phyloP scores from a whole-genome alignment of 2,797 vertebrate species.

The Poeciliopsis paucimaculata region DNA sequence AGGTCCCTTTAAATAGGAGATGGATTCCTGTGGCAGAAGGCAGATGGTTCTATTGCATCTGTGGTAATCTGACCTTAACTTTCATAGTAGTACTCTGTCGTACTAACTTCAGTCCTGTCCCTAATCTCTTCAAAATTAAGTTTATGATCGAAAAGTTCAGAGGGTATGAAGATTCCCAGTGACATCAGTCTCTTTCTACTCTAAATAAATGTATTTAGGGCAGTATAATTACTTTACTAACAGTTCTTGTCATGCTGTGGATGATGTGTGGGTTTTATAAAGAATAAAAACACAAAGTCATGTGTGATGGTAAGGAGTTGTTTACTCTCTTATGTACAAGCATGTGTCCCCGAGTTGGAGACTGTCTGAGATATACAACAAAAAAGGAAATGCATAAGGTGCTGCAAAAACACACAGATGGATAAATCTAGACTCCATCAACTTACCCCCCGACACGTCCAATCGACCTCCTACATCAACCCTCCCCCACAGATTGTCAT shows the following conservation, averaged over 20 bases:
- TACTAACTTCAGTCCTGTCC: too few species aligned
- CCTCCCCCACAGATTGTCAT: slow-evolving; percentile 68
- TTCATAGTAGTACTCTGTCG: too few species aligned
- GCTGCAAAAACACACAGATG: slow-evolving; percentile 79
- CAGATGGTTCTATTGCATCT: too few species aligned
- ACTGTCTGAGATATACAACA: slow-evolving; percentile 77
- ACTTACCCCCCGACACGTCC: background rate
- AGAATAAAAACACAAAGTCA: slow-evolving; percentile 25
- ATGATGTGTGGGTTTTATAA: background rate
- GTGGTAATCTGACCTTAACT: too few species aligned
- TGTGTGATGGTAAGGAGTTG: slow-evolving; percentile 35
- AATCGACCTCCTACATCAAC: background rate
- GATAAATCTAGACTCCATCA: slow-evolving; percentile 32
- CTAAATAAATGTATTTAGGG: background rate
- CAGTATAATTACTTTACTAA: background rate
- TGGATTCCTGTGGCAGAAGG: too few species aligned
- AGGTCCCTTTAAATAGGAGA: too few species aligned
- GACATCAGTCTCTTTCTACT: background rate
- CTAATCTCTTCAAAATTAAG: background rate
- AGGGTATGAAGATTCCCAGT: background rate
- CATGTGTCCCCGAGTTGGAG: slow-evolving; percentile 71
- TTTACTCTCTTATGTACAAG: slow-evolving; percentile 79
- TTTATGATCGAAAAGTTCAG: background rate
- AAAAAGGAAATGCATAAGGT: slow-evolving; percentile 77
- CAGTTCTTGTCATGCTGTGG: background rate